Evolutionary conservation across 2,113 vertebrate species (phyloP), one percentile per base, ranked within the genome.

Genomic region (Atractosteus spatula): DNA sequence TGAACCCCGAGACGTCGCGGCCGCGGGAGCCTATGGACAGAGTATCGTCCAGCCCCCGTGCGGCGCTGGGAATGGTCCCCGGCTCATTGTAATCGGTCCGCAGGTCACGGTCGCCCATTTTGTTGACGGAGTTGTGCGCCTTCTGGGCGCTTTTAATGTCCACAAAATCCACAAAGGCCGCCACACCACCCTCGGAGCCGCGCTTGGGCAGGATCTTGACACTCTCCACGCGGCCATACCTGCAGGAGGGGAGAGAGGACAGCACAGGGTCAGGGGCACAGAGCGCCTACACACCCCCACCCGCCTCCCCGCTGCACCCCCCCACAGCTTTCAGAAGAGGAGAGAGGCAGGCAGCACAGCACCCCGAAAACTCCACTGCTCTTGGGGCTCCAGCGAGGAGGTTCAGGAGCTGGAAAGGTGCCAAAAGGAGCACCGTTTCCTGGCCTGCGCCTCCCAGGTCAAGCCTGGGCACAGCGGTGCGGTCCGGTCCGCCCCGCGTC

Each of bases 121-220:
- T 98, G 93, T 99, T 99, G 91, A 98, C 95, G 51, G 97, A 95
- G 90, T 99, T 99, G 89, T 99, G 97, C 81, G 97, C 97, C 87
- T 99, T 99, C 90, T 99, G 97, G 7, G 97, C 97, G 87, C 97
- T 99, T 93, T 99, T 99, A 86, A 99, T 99, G 94, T 99, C 97
- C 91, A 99, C 97, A 94, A 99, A 99, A 96, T 99, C 97, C 96
- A 99, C 97, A 92, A 99, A 99, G 11, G 97, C 97, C 75, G 97
- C 97, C 88, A 99, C 96, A 74, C 96, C 97, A 7, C 97, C 97
- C 89, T 99, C 97, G 41, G 97, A 98, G 76, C 97, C 97, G 77
- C 97, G 92, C 87, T 98, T 99, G 73, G 96, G 97, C 86, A 99
- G 96, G 73, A 99, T 97, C 91, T 99, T 98, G 87, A 99, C 97